These are phyloP conservation scores for Osmerus mordax DNA, from an alignment of 2,113 vertebrate species.

Conservation along the genomic window DNA sequence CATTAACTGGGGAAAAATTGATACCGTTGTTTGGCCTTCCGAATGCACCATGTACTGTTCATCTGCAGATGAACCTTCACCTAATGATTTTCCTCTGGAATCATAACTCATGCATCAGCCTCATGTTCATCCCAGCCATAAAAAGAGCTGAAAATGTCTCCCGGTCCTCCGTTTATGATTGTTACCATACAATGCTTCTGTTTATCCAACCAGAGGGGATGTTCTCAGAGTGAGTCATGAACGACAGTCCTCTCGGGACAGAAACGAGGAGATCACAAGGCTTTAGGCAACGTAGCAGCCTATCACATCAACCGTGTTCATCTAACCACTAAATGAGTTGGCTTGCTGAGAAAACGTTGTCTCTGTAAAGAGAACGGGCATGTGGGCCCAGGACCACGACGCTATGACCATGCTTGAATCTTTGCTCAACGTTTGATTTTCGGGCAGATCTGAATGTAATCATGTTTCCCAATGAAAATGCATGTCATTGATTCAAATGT, in stretches of 20 bases:
- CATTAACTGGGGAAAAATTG: slow-evolving; percentile 27
- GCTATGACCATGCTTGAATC: not conserved
- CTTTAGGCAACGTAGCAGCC: slow-evolving; percentile 34
- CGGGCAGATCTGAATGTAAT: no score
- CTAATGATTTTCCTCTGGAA: slow-evolving; percentile 34
- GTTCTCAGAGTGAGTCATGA: slow-evolving; percentile 30
- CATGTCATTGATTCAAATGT: no score
- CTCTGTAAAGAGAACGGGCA: not conserved
- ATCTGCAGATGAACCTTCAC: slow-evolving; percentile 38
- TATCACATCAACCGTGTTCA: slow-evolving; percentile 57
- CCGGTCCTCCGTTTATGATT: slow-evolving; percentile 23
- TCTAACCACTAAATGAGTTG: slow-evolving; percentile 59
- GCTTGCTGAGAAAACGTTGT: slow-evolving; percentile 46
- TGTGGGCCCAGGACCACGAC: not conserved
- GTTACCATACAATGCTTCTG: slow-evolving; percentile 2
- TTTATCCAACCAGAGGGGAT: slow-evolving; percentile 29
- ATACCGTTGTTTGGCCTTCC: slow-evolving; percentile 19
- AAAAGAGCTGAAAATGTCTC: slow-evolving; percentile 27
- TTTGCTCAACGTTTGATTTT: not conserved
- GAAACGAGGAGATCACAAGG: slow-evolving; percentile 8
- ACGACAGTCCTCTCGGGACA: not conserved
- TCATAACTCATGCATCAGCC: slow-evolving; percentile 41
- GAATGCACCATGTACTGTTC: slow-evolving; percentile 50
- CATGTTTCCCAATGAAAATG: no score
- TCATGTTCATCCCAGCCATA: slow-evolving; percentile 20